phyloP scores from a whole-genome alignment of 1,140 invertebrate genomes.

The Anastrepha ludens region DNA sequence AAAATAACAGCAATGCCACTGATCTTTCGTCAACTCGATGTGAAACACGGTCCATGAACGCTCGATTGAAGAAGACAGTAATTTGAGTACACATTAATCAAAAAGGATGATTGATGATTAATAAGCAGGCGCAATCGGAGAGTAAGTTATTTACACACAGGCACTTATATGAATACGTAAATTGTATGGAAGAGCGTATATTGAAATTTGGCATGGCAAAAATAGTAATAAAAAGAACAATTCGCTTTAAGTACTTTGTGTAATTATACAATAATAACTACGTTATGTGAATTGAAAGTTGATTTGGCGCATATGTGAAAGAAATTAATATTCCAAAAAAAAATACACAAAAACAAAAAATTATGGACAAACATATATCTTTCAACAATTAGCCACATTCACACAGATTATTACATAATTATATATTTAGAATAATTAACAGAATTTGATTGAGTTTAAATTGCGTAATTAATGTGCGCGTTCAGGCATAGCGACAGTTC shows the following conservation, averaged over 20 bases:
- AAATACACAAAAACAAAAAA: too few species aligned
- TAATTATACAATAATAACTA: slow-evolving; percentile 13
- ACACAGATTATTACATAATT: not conserved
- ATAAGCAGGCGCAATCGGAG: not conserved
- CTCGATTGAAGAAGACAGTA: not conserved
- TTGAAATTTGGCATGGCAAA: not conserved
- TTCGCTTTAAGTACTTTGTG: not conserved
- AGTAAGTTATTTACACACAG: not conserved
- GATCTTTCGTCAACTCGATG: not conserved
- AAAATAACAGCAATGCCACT: not conserved
- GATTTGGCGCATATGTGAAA: not conserved
- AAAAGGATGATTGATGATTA: slow-evolving; percentile 13
- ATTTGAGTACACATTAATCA: not conserved
- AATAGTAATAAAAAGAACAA: not conserved
- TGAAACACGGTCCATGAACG: not conserved
- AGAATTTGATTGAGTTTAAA: slow-evolving; percentile 32
- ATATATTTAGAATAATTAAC: not conserved
- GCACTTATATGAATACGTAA: not conserved
- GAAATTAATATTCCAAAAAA: not conserved
- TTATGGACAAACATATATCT: too few species aligned
- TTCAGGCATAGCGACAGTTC: slow-evolving; percentile 17
- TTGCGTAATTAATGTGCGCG: not conserved
- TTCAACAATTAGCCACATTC: not conserved
- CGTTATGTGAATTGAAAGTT: not conserved
- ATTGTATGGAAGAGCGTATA: not conserved